These are phyloP conservation scores for Datnioides undecimradiatus DNA, from an alignment of 2,113 vertebrate species.

Conservation along the genomic window DNA sequence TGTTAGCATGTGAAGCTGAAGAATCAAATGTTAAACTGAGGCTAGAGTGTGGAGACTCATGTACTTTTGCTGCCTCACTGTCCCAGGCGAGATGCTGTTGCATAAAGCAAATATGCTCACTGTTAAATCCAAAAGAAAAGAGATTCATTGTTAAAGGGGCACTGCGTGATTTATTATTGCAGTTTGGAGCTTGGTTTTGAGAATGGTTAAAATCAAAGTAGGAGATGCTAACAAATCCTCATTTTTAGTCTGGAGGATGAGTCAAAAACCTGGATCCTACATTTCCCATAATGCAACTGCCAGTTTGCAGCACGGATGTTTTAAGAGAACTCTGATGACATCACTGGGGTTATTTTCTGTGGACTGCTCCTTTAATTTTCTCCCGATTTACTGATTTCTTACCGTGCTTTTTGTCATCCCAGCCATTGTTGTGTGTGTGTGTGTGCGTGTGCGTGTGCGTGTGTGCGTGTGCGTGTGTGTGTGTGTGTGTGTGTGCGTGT, in stretches of 20 bases:
- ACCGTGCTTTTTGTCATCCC: neutral
- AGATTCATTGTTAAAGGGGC: neutral
- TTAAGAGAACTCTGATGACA: neutral
- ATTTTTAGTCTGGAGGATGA: neutral
- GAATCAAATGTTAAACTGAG: neutral
- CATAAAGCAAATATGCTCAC: neutral
- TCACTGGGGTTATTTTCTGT: neutral
- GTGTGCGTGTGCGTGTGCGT: neutral
- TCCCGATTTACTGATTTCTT: neutral
- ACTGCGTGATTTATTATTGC: neutral
- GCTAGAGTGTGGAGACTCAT: too few species aligned
- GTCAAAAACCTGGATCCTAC: neutral
- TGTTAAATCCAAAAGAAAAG: neutral
- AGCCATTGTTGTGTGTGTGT: neutral
- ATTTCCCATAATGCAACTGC: neutral
- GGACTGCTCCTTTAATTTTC: conserved; percentile 5
- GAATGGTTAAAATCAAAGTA: neutral
- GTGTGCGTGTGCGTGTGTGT: neutral
- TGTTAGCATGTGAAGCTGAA: neutral
- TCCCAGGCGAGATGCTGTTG: neutral
- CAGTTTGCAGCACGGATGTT: too few species aligned
- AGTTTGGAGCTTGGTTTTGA: neutral
- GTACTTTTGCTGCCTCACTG: neutral
- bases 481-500: neutral
- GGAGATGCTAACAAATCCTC: neutral